phyloP scores from a whole-genome alignment of 1,140 invertebrate species.

The Metopolophium dirhodum region DNA sequence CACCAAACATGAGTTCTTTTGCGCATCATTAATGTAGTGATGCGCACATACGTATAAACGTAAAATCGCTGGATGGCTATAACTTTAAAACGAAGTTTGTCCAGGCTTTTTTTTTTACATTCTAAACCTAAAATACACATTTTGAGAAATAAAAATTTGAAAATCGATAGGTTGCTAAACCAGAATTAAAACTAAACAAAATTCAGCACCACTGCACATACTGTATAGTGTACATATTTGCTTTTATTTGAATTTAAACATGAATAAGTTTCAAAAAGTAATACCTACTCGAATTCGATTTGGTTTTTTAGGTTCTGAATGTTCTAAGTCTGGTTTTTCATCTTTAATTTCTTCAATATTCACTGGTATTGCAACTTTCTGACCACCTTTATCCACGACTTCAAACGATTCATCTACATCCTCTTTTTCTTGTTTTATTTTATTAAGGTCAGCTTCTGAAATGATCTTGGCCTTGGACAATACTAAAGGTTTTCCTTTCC shows the following conservation, averaged over 20 bases:
- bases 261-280: neutral
- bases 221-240: too few species aligned
- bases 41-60: too few species aligned
- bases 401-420: constrained; percentile 54
- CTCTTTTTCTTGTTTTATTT: constrained; percentile 57
- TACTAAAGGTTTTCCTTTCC: constrained; percentile 59
- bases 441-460: constrained; percentile 63
- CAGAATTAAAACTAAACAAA: too few species aligned
- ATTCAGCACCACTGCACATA: too few species aligned
- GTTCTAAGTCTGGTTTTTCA: constrained; percentile 59
- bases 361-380: neutral
- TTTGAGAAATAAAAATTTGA: too few species aligned
- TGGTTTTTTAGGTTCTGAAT: constrained; percentile 58
- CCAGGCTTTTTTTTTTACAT: too few species aligned
- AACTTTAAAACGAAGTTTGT: too few species aligned
- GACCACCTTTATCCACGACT: constrained; percentile 43
- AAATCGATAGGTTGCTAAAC: too few species aligned
- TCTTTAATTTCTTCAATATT: constrained; percentile 61
- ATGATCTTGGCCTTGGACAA: constrained; percentile 75
- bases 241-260: neutral
- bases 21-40: too few species aligned
- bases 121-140: too few species aligned
- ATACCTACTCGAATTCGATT: constrained; percentile 57
- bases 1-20: too few species aligned
- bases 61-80: too few species aligned